A percentile compares a stretch with the other conserved stretches of the same genome.
phyloP scores from a whole-genome alignment of 2,797 vertebrate genomes.

The Nyctibius grandis region DNA sequence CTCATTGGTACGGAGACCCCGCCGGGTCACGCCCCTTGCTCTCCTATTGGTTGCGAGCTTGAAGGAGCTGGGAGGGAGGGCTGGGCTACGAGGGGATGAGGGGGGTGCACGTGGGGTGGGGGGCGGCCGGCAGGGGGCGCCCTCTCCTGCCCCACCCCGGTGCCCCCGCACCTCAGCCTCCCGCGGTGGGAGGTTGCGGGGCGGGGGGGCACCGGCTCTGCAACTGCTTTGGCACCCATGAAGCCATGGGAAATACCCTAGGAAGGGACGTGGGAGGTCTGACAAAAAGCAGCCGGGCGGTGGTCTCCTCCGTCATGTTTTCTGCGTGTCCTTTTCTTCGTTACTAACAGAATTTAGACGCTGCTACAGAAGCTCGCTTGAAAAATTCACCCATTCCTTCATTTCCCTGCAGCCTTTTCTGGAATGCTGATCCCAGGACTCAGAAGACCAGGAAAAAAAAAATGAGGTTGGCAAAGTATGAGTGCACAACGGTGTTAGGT shows the following conservation, averaged over 20 bases:
- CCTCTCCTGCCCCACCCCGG: neutral
- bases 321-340: rapidly evolving
- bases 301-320: rapidly evolving
- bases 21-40: neutral
- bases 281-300: rapidly evolving
- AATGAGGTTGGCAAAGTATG: rapidly evolving
- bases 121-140: slow-evolving; percentile 21
- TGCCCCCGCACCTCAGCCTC: too few species aligned
- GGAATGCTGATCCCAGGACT: neutral
- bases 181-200: neutral
- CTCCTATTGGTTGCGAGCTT: slow-evolving; percentile 52
- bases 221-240: neutral
- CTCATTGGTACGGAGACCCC: slow-evolving; percentile 12
- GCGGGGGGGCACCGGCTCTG: too few species aligned
- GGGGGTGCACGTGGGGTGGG: slow-evolving; percentile 78
- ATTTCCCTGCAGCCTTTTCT: neutral
- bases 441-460: neutral
- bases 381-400: neutral
- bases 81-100: slow-evolving; percentile 28
- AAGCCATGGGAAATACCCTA: rapidly evolving
- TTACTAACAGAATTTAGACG: rapidly evolving
- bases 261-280: neutral
- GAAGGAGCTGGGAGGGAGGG: slow-evolving; percentile 7
- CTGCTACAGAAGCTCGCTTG: rapidly evolving
- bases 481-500: neutral